Base-by-base conservation (phyloP, 2,888 invertebrate species). In the Adineta ricciae region DNA sequence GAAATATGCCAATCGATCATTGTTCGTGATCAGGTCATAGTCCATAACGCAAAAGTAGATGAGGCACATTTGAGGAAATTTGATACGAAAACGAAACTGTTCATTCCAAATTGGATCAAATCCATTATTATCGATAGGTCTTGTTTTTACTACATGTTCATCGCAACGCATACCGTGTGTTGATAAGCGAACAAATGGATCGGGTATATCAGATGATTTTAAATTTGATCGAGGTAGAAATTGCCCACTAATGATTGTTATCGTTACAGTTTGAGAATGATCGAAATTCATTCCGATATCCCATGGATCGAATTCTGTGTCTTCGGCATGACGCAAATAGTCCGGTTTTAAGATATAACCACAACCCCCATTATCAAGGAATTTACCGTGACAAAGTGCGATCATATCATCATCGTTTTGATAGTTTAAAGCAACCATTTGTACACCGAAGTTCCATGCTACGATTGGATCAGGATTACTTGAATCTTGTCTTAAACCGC, bases 341-440 rank as follows among this genome's bases (percentile, higher is more conserved):
- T 91, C 88, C 2, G 93, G 93, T 88, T 93, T 93, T 64, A 93
- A 88, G 9, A 93, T 92, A 88, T 91, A 93, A 27, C 93, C 93
- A 88, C 92, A 93, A 24, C 90, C 91, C 19, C 93, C 93, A 88
- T 93, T 93, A 86, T 92, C 92, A 27, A 90, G 89, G 88, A 93
- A 93, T 88, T 92, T 91, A n/a, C 92, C 93, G 87, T 92, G 91
- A 88, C 92, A 92, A n/a, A 93, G 88, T 88, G 93, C 92, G 92
- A 93, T 92, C 92, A 92, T 92, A 83, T 92, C 89, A 0, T 93
- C 92, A 1, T 92, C 91, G 0, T 92, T 92, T 89, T 93, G 93
- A 89, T 92, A 92, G 89, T 92, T 92, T 87, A 93, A 89, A 7
- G 92, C 91, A 86, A 92, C 92, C 89, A 92, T 89, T 88, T 92